Conservation (phyloP, 2,888 invertebrate species). For the Rhorus exstirpatorius region DNA sequence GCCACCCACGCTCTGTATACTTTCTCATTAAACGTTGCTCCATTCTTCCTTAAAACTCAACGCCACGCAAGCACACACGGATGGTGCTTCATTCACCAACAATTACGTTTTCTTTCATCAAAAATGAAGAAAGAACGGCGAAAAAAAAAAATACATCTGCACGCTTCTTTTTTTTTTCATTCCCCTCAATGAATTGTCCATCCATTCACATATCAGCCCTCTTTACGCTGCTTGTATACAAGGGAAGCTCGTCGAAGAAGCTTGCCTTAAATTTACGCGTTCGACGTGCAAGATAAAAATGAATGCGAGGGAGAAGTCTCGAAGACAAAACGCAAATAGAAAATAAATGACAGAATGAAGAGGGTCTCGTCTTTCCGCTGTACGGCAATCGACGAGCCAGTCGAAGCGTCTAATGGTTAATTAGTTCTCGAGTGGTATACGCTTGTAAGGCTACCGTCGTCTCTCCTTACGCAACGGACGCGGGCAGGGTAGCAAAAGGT, state of each 20-base stretch:
- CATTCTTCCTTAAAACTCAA: too few species aligned
- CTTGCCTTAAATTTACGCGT: too few species aligned
- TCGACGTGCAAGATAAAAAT: background rate
- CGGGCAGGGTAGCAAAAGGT: constrained; percentile 51
- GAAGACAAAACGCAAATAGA: constrained; percentile 1
- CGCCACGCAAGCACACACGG: too few species aligned
- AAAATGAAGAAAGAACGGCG: background rate
- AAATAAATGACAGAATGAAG: constrained; percentile 46
- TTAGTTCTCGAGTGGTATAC: constrained; percentile 68
- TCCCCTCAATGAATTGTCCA: constrained; percentile 20
- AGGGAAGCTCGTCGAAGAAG: too few species aligned
- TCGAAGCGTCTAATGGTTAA: constrained; percentile 72
- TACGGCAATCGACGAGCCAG: constrained; percentile 63
- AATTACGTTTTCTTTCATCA: background rate
- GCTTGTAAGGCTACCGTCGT: constrained; percentile 74
- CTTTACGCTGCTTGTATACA: too few species aligned
- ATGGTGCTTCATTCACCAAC: too few species aligned
- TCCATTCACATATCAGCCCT: constrained; percentile 4
- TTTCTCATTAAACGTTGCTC: too few species aligned
- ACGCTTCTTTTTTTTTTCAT: background rate
- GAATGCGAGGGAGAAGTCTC: background rate
- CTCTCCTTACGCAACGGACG: constrained; percentile 70
- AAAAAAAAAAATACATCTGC: background rate
- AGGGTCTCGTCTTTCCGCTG: constrained; percentile 41
- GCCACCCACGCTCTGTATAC: too few species aligned